Conservation (phyloP, 2,888 invertebrate genomes). For the Pachycephus smyrnensis region DNA sequence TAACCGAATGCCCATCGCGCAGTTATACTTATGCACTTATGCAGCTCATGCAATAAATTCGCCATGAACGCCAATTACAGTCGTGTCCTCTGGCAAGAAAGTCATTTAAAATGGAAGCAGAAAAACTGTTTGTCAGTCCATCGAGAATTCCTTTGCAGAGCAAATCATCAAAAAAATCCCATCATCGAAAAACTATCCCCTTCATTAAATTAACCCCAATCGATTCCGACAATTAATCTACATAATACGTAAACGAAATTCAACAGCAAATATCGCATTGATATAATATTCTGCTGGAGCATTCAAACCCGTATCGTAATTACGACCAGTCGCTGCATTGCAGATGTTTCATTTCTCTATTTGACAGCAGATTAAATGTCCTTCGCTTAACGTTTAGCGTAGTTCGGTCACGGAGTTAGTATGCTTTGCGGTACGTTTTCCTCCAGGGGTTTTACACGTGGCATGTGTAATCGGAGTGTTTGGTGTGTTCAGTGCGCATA, state of each 20-base stretch:
- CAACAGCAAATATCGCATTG: neutral
- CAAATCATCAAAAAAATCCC: neutral
- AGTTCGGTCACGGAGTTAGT: neutral
- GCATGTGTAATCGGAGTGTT: constrained; percentile 8
- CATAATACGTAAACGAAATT: neutral
- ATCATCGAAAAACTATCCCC: neutral
- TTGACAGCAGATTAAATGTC: neutral
- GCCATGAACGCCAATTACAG: neutral
- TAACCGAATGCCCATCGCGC: neutral
- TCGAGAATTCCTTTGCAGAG: neutral
- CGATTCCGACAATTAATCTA: neutral
- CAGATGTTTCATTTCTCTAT: neutral
- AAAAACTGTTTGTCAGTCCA: neutral
- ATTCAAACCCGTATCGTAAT: neutral
- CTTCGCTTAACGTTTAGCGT: neutral
- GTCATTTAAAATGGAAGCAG: neutral
- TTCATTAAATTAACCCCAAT: neutral
- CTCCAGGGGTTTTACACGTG: neutral
- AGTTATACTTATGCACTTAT: neutral
- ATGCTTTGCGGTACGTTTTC: neutral
- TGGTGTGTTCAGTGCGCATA: constrained; percentile 34
- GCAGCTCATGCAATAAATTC: neutral
- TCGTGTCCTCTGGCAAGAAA: neutral
- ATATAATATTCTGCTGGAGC: neutral
- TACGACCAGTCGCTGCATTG: neutral